Conservation (phyloP, 2,113 vertebrate genomes). For the Rallus limicola region DNA sequence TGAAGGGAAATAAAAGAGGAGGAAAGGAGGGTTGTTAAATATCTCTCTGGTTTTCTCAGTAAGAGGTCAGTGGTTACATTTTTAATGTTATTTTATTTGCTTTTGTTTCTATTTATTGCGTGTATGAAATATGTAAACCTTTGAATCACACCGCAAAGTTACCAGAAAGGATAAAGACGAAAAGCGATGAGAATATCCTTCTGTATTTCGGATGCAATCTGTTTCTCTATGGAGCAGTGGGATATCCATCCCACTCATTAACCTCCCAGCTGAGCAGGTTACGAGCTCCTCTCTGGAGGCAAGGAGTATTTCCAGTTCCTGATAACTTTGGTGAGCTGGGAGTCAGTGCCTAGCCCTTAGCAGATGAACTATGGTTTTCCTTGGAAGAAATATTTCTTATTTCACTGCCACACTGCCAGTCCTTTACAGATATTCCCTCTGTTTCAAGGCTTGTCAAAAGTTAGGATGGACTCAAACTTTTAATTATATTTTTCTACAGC, state of each 20-base stretch:
- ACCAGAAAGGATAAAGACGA: neutral
- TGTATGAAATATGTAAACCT: neutral
- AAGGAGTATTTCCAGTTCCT: neutral
- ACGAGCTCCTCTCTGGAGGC: neutral
- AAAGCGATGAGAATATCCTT: neutral
- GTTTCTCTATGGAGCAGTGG: neutral
- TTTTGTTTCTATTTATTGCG: neutral
- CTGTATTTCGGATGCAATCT: neutral
- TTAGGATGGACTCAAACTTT: neutral
- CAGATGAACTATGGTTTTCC: neutral
- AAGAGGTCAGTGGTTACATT: neutral
- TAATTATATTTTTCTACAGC: neutral
- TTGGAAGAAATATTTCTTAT: neutral
- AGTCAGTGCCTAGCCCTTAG: neutral
- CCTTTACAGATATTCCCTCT: neutral
- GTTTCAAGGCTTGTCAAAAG: neutral
- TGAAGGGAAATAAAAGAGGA: neutral
- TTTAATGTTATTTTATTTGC: neutral
- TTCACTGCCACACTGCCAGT: neutral
- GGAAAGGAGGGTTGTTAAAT: neutral
- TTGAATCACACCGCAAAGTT: neutral
- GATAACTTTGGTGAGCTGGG: neutral
- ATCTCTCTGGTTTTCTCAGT: neutral
- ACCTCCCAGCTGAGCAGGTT: neutral
- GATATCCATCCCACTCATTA: neutral